Percentiles rank a stretch among this genome's conserved stretches.
Evolutionary conservation across 2,797 vertebrate species (phyloP).

Genomic region (Taeniopygia guttata): DNA sequence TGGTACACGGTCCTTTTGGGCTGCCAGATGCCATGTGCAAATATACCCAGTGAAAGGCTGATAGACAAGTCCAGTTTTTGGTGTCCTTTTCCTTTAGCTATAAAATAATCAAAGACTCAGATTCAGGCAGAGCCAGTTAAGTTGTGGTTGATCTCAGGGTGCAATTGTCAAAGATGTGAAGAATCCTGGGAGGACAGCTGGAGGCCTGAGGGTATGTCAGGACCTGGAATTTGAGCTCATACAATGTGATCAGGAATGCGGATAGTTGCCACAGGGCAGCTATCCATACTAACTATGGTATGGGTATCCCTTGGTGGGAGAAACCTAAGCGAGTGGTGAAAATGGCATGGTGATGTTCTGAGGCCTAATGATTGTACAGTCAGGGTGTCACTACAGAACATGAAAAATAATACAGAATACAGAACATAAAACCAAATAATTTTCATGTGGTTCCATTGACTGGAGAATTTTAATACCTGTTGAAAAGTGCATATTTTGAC

Average conservation of each 20-base stretch:
- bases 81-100: not conserved
- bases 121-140: not conserved
- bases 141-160: not conserved
- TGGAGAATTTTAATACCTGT: not conserved
- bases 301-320: not conserved
- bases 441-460: not conserved
- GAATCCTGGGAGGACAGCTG: not conserved
- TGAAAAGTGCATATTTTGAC: not conserved
- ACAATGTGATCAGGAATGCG: not conserved
- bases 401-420: not conserved
- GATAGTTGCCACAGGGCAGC: not conserved
- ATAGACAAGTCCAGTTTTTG: not conserved
- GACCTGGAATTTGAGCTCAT: not conserved
- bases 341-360: fast-evolving
- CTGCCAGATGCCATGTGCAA: not conserved
- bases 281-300: not conserved
- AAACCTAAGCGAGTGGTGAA: not conserved
- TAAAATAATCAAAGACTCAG: not conserved
- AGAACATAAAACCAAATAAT: not conserved
- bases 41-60: not conserved
- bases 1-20: not conserved
- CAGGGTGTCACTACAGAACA: not conserved
- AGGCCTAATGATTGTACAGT: not conserved
- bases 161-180: not conserved
- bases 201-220: not conserved